A percentile compares a stretch with the other conserved stretches of the same genome.
phyloP scores from a whole-genome alignment of 2,888 invertebrate species.

The Athripsodes cinereus region DNA sequence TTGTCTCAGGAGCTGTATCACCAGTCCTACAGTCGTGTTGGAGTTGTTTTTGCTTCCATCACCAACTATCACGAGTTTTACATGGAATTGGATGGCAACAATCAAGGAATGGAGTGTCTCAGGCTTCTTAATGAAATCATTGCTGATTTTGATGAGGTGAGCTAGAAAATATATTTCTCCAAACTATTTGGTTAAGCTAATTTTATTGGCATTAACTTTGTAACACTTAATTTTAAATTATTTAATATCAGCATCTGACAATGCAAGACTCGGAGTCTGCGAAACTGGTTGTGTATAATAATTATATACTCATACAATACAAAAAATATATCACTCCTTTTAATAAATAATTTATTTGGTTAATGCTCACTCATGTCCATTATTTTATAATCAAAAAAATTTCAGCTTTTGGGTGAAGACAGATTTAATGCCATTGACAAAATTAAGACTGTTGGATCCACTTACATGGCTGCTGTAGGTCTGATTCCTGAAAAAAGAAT shows the following conservation, averaged over 20 bases:
- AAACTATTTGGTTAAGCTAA: no score
- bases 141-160: constrained; percentile 87
- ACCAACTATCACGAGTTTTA: constrained; percentile 94
- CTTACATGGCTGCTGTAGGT: constrained; percentile 91
- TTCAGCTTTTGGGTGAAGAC: constrained; percentile 74
- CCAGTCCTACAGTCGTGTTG: constrained; percentile 86
- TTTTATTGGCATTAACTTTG: no score
- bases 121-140: constrained; percentile 86
- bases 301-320: no score
- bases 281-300: no score
- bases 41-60: constrained; percentile 87
- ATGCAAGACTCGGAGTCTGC: no score
- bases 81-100: constrained; percentile 86
- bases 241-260: no score
- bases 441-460: constrained; percentile 89
- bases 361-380: neutral
- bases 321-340: no score
- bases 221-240: no score
- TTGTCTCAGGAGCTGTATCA: constrained; percentile 81
- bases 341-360: no score
- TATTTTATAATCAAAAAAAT: neutral
- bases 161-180: no score
- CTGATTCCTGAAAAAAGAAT: constrained; percentile 76
- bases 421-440: constrained; percentile 84
- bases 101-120: constrained; percentile 86